Conservation (phyloP, 2,113 vertebrate genomes). For the Pedionomus torquatus region DNA sequence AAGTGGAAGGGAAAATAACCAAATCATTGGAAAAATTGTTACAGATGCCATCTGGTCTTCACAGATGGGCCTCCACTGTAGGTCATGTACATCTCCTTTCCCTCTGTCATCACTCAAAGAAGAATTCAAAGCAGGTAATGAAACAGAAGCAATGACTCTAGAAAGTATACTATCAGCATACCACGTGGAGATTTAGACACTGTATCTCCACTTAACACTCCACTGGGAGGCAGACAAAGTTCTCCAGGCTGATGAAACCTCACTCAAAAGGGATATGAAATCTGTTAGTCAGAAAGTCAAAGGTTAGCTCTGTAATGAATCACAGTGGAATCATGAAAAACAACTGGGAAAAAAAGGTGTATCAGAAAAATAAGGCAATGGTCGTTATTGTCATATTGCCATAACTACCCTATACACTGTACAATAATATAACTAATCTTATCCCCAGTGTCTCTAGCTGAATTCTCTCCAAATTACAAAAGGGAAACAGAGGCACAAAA, state of each 20-base stretch:
- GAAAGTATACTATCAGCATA: neutral
- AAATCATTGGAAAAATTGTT: conserved; percentile 28
- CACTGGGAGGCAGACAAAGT: neutral
- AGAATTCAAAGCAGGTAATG: conserved; percentile 12
- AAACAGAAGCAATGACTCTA: neutral
- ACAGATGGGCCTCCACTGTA: conserved; percentile 12
- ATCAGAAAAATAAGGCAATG: neutral
- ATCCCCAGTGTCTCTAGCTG: neutral
- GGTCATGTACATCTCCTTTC: neutral
- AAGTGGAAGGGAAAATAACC: conserved; percentile 49
- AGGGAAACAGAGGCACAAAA: neutral
- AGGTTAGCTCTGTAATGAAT: neutral
- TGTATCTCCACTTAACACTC: neutral
- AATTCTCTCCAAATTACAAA: neutral
- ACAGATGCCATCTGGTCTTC: conserved; percentile 37
- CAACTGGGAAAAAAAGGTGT: neutral
- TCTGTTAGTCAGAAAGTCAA: neutral
- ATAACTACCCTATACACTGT: neutral
- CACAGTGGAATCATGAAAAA: neutral
- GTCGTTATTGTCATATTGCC: neutral
- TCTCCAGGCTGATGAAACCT: neutral
- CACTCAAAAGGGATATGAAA: neutral
- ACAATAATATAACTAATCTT: neutral
- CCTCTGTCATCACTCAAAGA: neutral
- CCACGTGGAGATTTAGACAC: neutral